These are phyloP conservation scores for Zaprionus vittiger DNA, from an alignment of 1,140 invertebrate species.

Conservation along the genomic window DNA sequence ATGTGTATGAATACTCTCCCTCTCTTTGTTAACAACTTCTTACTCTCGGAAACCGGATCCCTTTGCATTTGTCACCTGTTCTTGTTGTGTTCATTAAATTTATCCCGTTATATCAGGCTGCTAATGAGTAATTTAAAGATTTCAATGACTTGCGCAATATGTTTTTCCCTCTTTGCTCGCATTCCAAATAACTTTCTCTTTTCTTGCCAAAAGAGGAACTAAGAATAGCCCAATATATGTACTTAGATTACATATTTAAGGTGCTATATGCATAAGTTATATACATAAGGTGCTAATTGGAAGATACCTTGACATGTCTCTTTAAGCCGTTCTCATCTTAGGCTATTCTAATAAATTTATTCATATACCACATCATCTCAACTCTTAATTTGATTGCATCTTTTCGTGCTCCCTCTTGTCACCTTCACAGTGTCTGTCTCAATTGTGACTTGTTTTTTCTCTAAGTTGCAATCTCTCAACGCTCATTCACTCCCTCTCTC, in stretches of 20 bases:
- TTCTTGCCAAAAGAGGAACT: background rate
- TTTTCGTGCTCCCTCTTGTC: background rate
- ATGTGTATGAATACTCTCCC: background rate
- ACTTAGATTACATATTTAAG: no score
- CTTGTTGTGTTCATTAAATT: background rate
- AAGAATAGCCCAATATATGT: background rate
- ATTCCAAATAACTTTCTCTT: background rate
- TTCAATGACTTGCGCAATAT: background rate
- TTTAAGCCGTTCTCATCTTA: background rate
- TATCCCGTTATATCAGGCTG: background rate
- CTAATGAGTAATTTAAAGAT: slow-evolving; percentile 1
- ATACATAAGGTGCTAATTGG: background rate
- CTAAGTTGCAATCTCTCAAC: background rate
- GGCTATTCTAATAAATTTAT: background rate
- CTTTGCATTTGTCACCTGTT: background rate
- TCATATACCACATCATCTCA: background rate
- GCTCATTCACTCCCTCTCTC: background rate
- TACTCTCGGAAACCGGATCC: background rate
- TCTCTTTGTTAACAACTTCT: slow-evolving; percentile 8
- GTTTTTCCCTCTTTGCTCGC: background rate
- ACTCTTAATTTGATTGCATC: no score
- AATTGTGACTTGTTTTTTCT: background rate
- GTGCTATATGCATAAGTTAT: background rate
- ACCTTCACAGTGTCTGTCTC: background rate
- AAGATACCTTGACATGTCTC: background rate